Base-by-base conservation (phyloP, 2,113 vertebrate species). In the Microcebus lehilahytsara region DNA sequence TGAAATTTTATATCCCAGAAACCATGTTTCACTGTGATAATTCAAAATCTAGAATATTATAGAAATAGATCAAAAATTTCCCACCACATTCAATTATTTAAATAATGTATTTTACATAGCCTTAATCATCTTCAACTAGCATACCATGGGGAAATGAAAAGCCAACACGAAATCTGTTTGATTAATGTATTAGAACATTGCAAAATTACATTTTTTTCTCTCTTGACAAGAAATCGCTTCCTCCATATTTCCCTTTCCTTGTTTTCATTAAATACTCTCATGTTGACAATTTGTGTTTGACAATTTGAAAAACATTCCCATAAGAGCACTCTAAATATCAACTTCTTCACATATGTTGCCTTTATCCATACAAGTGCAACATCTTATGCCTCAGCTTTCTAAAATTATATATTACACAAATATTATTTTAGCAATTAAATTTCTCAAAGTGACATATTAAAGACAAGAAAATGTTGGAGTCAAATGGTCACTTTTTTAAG, bases 141-240 rank as follows among this genome's bases (percentile, higher is more conserved):
- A 78, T 20, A 89, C 32, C 34, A 34, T 9, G 49, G 74, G 51
- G 89, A 85, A 86, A 77, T 66, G 34, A 49, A 80, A 94, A 53
- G 51, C 49, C 72, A 94, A 91, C 6, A 5, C 46, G 40, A 69
- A 92, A 72, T 89, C 17, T 92, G 75, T 66, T 93, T 67, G 27
- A 91, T 91, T 84, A 84, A 93, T 53, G 4, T 46, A 49, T 84
- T 78, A 84, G 32, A 95, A 95, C 56, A 78, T 46, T 75, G 58
- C 19, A 89, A 75, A 66, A 64, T 81, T 32, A n/a, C 5, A 2
- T 66, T 81, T 67, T 67, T 79, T 87, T 6, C n/a, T 46, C 62
- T 86, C 74, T 83, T 69, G 5, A 69, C 17, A 71, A 71, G 53
- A 32, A 20, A 51, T 79, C 2, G 2, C 7, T 79, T 74, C 77